These are phyloP conservation scores for Ceryle rudis DNA, from an alignment of 2,797 vertebrate species.

Conservation along the genomic window DNA sequence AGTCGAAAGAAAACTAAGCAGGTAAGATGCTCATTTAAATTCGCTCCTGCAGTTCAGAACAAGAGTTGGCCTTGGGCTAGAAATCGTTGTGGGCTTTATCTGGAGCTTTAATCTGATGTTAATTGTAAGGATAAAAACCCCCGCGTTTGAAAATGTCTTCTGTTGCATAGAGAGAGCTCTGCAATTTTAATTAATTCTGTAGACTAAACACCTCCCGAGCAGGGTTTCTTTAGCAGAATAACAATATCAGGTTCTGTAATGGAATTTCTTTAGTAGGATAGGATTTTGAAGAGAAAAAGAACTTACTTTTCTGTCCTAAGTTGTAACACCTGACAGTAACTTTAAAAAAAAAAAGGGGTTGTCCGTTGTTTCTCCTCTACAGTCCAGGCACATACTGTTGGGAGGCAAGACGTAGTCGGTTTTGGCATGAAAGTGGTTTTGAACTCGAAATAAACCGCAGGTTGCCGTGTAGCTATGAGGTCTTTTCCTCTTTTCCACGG, in stretches of 20 bases:
- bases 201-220: neutral
- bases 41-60: neutral
- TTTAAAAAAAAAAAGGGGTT: neutral
- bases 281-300: neutral
- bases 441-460: slow-evolving; percentile 9
- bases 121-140: neutral
- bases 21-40: slow-evolving; percentile 80
- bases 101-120: slow-evolving; percentile 19
- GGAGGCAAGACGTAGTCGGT: neutral
- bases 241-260: neutral
- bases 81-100: neutral
- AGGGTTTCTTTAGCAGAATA: neutral
- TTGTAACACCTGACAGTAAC: neutral
- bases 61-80: slow-evolving; percentile 21
- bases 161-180: neutral
- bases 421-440: slow-evolving; percentile 22
- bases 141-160: neutral
- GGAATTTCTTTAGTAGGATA: neutral
- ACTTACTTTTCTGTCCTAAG: neutral
- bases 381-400: neutral
- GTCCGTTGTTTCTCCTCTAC: neutral
- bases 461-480: neutral
- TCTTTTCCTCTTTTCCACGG: neutral
- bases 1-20: slow-evolving; percentile 91
- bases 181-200: neutral